Evolutionary conservation across 1,140 invertebrate species (phyloP), one percentile per base, ranked within the genome.

Genomic region (Cecropterus lyciades): DNA sequence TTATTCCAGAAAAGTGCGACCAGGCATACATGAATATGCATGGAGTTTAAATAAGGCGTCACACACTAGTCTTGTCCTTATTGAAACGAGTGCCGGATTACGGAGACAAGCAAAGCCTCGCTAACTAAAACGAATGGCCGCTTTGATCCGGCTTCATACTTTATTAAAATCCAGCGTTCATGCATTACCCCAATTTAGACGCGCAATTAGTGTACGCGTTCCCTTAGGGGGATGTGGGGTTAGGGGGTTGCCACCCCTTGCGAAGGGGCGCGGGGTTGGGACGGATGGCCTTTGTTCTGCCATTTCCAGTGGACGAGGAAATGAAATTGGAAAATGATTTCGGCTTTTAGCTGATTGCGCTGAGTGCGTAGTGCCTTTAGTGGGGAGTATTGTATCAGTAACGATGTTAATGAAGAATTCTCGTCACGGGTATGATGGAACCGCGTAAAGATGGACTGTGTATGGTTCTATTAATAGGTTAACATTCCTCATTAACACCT

Each of bases 321-420:
- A 91, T 91, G 87, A 84, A 82, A 87, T 90, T 89, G 80, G 84
- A 89, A 91, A 90, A 88, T 88, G 74, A 84, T 87, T 89, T 73
- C 69, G 56, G 85, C 85, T 91, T 91, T 91, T 89, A 90, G 87
- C 70, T 88, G 85, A 91, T 90, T 91, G 84, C 73, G 69, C 20
- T 30, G 56, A 59, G 27, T 37, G 51, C 1, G 8, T n/a, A 11
- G 30, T n/a, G 33, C 33, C 11, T 14, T 53, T 53, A 37, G 30
- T 24, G 51, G 51, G 49, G 14, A 8, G 27, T 16, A 9, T 16
- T 16, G 27, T 52, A 30, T 37, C 9, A 16, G 13, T 53, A 53
- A 53, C 14, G 51, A 53, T 53, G 51, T 53, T 53, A 53, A 53
- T 33, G 33, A 16, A 24, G 51, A 52, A 1, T 16, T 52, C 9